Percentiles rank a stretch among this genome's conserved stretches.
These are phyloP conservation scores for Solenopsis fugax DNA, from an alignment of 1,140 invertebrate species.

Conservation along the genomic window DNA sequence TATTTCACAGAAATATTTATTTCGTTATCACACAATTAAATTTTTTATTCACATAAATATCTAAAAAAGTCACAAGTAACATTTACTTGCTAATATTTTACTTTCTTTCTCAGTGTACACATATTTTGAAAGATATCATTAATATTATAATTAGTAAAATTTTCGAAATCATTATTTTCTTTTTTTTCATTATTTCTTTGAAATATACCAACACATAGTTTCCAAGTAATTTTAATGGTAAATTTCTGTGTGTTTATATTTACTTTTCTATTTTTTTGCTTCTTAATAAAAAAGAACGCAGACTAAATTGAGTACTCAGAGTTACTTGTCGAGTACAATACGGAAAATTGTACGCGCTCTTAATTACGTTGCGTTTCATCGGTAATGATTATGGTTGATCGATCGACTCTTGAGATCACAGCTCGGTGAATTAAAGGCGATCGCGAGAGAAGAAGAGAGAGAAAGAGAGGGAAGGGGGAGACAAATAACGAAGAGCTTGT, in stretches of 20 bases:
- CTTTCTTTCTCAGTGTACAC: too few relatives aligned
- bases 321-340: background rate
- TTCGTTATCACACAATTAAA: too few relatives aligned
- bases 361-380: slow-evolving; percentile 38
- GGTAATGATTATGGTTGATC: slow-evolving; percentile 40
- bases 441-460: background rate
- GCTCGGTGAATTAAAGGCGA: slow-evolving; percentile 37
- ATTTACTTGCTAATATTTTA: too few relatives aligned
- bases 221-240: background rate
- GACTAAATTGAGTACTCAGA: background rate
- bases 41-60: too few relatives aligned
- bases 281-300: background rate
- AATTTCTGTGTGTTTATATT: background rate
- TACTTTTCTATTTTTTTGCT: background rate
- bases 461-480: background rate
- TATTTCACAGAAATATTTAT: too few relatives aligned
- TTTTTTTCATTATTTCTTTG: background rate
- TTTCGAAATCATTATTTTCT: background rate
- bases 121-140: background rate
- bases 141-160: background rate
- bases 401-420: slow-evolving; percentile 14
- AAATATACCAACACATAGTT: background rate
- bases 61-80: too few relatives aligned
- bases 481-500: slow-evolving; percentile 18
- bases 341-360: slow-evolving; percentile 7